Evolutionary conservation across 2,888 invertebrate species (phyloP), one percentile per base, ranked within the genome.

Genomic region (Lasioglossum pauxillum): DNA sequence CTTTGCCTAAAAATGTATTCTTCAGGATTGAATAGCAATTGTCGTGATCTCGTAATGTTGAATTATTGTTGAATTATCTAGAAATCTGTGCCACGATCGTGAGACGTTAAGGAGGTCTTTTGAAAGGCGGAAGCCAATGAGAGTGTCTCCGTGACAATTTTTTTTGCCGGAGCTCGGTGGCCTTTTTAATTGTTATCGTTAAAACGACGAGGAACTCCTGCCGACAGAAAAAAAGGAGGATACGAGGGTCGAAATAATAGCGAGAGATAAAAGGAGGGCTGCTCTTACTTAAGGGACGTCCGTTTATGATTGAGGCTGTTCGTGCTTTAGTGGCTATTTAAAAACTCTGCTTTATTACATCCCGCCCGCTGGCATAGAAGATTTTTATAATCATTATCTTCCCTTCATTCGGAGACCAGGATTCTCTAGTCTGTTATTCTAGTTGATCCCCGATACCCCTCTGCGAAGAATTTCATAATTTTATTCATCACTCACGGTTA

Each of bases 171-270:
- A 78, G 78, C 80, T 64, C 69, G 82, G 78, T 81, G 86, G 90
- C 83, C 84, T 90, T 93, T 94, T 93, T 94, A 94, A 94, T 94
- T 93, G 93, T 93, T 91, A 88, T 90, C 93, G 92, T 93, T 93
- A 94, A 94, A 93, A 90, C 88, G 83, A 82, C 82, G 87, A 86
- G 82, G 83, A 82, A 72, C 73, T 80, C 71, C 87, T 84, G 85
- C 35, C 75, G 83, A 44, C 79, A 88, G 82, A 80, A 83, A 84
- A 77, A 82, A 89, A 88, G 64, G 86, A 88, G 83, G 85, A 85
- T 86, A 84, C 86, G 84, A 84, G 89, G 88, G 86, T 88, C 88
- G 91, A 91, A 93, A 93, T 93, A 93, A 93, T 91, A 93, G 92
- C 89, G 90, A 87, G 89, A 92, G 93, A 93, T 93, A 93, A 92